A percentile compares a stretch with the other conserved stretches of the same genome.
Evolutionary conservation across 2,888 invertebrate genomes (phyloP).

Genomic region (Embidobia sp.): DNA sequence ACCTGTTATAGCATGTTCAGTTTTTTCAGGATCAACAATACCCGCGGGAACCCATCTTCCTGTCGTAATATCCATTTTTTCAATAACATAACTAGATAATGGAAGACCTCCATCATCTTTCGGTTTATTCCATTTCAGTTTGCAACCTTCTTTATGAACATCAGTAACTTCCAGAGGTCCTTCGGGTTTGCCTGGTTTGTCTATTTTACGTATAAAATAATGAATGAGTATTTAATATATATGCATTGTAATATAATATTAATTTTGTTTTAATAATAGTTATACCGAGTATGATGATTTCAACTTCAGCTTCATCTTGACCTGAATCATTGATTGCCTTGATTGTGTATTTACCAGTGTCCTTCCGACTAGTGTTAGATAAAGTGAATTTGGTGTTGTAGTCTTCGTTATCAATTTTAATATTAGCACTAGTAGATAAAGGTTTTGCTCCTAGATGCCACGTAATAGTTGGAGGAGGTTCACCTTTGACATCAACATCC

Average conservation of each 20-base stretch:
- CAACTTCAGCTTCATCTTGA: slow-evolving; percentile 95
- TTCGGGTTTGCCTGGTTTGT: slow-evolving; percentile 93
- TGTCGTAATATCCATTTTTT: slow-evolving; percentile 95
- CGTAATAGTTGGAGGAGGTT: slow-evolving; percentile 95
- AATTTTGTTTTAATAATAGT: slow-evolving; percentile 19
- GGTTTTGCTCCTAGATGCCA: slow-evolving; percentile 89
- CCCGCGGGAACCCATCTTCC: slow-evolving; percentile 95
- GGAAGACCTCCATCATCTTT: slow-evolving; percentile 98
- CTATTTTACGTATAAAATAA: no score
- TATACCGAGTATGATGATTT: slow-evolving; percentile 91
- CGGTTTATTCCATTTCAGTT: slow-evolving; percentile 96
- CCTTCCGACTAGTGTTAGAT: slow-evolving; percentile 90
- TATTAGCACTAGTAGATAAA: slow-evolving; percentile 86
- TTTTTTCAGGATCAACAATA: slow-evolving; percentile 90
- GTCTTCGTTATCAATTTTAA: slow-evolving; percentile 94
- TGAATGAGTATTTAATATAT: no score
- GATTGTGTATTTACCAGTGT: slow-evolving; percentile 95
- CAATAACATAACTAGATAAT: slow-evolving; percentile 93
- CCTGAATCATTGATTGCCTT: slow-evolving; percentile 97
- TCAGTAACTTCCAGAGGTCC: slow-evolving; percentile 96
- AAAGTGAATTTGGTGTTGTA: slow-evolving; percentile 94
- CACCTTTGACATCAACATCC: slow-evolving; percentile 97
- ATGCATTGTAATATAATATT: no score
- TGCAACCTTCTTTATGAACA: slow-evolving; percentile 96
- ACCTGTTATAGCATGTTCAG: slow-evolving; percentile 90